Evolutionary conservation across 2,888 invertebrate genomes (phyloP).

Genomic region (Eupithecia subumbrata): DNA sequence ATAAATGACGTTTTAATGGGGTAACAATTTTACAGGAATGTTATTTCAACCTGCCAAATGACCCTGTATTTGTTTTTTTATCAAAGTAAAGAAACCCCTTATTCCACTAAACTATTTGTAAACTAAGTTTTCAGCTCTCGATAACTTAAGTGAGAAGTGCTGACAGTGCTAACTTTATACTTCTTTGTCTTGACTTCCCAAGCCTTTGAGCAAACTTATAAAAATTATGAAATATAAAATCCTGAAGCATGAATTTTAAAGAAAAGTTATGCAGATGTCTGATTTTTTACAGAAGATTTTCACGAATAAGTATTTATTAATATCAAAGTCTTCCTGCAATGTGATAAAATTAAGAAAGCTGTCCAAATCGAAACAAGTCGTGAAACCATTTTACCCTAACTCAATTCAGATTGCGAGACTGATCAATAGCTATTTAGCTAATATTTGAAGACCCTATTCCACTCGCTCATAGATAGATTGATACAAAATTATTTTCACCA

Average conservation of each 20-base stretch:
- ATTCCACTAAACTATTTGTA: background rate
- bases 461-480: background rate
- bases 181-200: background rate
- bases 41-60: background rate
- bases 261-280: background rate
- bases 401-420: background rate
- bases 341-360: background rate
- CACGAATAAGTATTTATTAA: background rate
- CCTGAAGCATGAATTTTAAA: no score
- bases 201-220: background rate
- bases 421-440: background rate
- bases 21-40: background rate
- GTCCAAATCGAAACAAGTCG: background rate
- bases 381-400: background rate
- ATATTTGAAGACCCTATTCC: background rate
- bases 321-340: background rate
- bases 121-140: background rate
- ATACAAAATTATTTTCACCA: no score
- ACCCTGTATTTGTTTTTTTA: background rate
- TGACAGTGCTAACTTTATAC: background rate
- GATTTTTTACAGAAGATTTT: background rate
- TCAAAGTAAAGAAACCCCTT: background rate
- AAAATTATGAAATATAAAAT: no score
- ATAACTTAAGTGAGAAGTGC: conserved; percentile 1
- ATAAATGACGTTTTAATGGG: background rate